These are phyloP conservation scores for Campodea augens DNA, from an alignment of 1,140 invertebrate genomes.

Conservation along the genomic window DNA sequence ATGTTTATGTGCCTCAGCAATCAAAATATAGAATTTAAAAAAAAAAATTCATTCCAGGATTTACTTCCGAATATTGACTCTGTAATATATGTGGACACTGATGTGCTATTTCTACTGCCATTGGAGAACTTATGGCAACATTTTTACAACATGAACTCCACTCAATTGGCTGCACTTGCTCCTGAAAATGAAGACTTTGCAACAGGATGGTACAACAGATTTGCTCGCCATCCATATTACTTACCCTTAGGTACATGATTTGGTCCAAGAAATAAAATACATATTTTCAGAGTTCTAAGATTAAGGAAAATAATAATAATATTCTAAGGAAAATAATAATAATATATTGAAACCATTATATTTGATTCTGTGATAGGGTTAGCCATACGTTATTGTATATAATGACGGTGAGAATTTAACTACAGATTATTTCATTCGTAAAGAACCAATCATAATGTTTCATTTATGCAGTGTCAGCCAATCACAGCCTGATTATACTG, in stretches of 20 bases:
- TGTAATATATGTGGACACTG: constrained; percentile 83
- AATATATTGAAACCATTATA: too few species aligned
- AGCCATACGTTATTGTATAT: too few species aligned
- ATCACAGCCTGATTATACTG: too few species aligned
- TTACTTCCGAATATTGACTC: constrained; percentile 60
- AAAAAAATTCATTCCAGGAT: constrained; percentile 33
- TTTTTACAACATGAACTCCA: constrained; percentile 65
- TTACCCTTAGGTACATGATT: constrained; percentile 46
- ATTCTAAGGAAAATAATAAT: too few species aligned
- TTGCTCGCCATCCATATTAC: constrained; percentile 88
- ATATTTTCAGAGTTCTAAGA: too few species aligned
- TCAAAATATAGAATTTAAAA: background rate
- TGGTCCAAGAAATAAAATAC: too few species aligned
- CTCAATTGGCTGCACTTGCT: constrained; percentile 68
- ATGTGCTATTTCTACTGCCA: constrained; percentile 68
- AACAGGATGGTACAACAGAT: constrained; percentile 88
- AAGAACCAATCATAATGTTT: too few species aligned
- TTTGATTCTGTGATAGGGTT: too few species aligned
- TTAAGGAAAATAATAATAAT: too few species aligned
- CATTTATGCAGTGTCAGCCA: too few species aligned
- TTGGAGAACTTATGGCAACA: constrained; percentile 61
- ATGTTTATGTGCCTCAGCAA: constrained; percentile 12
- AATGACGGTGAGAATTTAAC: constrained; percentile 1
- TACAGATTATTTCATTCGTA: too few species aligned
- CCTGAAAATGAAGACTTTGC: constrained; percentile 79